phyloP scores from a whole-genome alignment of 2,797 vertebrate species.

The Amniataba percoides region DNA sequence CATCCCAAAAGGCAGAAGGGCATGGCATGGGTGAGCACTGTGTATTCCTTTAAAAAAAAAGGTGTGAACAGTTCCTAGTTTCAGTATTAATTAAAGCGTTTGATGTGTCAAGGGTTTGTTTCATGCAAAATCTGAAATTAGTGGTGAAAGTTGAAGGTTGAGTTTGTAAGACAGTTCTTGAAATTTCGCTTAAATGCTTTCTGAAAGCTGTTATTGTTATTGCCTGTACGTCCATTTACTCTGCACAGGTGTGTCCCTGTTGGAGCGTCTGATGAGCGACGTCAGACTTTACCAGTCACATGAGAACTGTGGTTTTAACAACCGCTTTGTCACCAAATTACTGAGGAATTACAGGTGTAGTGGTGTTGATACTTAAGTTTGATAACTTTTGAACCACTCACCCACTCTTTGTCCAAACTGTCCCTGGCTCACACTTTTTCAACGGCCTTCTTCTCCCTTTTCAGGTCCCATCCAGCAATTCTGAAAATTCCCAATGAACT shows the following conservation, averaged over 20 bases:
- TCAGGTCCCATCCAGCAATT: constrained; percentile 90
- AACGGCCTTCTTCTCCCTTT: not conserved
- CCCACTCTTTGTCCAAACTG: not conserved
- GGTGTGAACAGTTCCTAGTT: not conserved
- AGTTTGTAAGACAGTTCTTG: not conserved
- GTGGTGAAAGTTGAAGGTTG: not conserved
- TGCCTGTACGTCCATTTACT: not conserved
- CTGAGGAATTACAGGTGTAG: constrained; percentile 92
- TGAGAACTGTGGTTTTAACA: constrained; percentile 68
- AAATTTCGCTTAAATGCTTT: not conserved
- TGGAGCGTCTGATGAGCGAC: constrained; percentile 90
- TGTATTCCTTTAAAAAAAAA: not conserved
- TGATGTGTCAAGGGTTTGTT: not conserved
- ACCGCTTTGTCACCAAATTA: constrained; percentile 89
- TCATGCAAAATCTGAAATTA: not conserved
- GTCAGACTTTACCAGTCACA: constrained; percentile 81
- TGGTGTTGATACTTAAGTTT: not conserved
- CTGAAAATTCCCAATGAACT: constrained; percentile 88
- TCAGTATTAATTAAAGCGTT: not conserved
- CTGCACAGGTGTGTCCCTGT: constrained; percentile 85
- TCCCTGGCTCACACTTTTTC: not conserved
- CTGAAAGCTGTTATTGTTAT: not conserved
- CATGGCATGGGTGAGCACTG: constrained; percentile 85
- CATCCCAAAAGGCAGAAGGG: constrained; percentile 82
- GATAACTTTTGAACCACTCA: not conserved